Conservation (phyloP, 2,797 vertebrate species). For the Cyprinella venusta region DNA sequence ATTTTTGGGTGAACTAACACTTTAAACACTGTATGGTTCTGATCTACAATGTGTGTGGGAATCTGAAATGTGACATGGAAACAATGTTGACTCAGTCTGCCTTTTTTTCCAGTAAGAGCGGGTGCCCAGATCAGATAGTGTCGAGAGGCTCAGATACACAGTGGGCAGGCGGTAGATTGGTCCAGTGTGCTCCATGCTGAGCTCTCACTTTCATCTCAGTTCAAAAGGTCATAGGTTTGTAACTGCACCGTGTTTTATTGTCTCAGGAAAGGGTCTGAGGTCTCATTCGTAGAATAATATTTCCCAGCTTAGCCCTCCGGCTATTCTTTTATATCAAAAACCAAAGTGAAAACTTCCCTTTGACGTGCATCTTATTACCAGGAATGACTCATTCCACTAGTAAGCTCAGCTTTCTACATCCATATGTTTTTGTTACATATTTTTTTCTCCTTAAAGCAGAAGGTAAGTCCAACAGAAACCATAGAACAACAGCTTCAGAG, state of each 20-base stretch:
- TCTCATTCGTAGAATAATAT: slow-evolving; percentile 68
- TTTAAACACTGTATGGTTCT: slow-evolving; percentile 6
- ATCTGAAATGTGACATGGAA: slow-evolving; percentile 54
- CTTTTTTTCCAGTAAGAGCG: slow-evolving; percentile 42
- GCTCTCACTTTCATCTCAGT: slow-evolving; percentile 57
- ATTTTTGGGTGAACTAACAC: slow-evolving; percentile 27
- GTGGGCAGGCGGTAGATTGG: slow-evolving; percentile 61
- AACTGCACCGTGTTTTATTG: slow-evolving; percentile 67
- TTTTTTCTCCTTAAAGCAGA: slow-evolving; percentile 59
- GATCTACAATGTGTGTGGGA: slow-evolving; percentile 54
- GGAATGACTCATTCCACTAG: slow-evolving; percentile 68
- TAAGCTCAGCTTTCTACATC: slow-evolving; percentile 64
- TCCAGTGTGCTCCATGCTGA: slow-evolving; percentile 56
- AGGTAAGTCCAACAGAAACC: slow-evolving; percentile 66
- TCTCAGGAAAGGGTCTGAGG: slow-evolving; percentile 66
- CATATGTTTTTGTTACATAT: slow-evolving; percentile 71
- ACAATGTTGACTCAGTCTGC: slow-evolving; percentile 46
- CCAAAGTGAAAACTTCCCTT: slow-evolving; percentile 70
- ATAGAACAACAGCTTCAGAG: slow-evolving; percentile 65
- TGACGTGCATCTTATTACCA: slow-evolving; percentile 71
- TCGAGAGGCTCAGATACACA: slow-evolving; percentile 30
- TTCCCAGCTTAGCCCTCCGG: slow-evolving; percentile 59
- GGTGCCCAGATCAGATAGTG: slow-evolving; percentile 51
- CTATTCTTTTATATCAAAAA: slow-evolving; percentile 69
- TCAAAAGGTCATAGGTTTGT: slow-evolving; percentile 68